These are phyloP conservation scores for Dicrostonyx torquatus DNA, from an alignment of 2,797 vertebrate species.

Conservation along the genomic window DNA sequence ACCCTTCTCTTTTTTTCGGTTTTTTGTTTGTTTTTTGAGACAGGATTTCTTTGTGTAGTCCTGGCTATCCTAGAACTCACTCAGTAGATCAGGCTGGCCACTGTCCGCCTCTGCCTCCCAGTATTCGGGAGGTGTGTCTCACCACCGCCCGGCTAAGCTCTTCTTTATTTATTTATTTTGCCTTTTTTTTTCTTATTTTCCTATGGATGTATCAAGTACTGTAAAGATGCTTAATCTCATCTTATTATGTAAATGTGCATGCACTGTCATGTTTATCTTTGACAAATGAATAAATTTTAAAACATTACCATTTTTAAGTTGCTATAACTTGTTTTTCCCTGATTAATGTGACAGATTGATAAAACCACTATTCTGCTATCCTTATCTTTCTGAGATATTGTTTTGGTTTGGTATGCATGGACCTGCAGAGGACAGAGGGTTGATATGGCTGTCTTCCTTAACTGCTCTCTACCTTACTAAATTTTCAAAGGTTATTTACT, in stretches of 20 bases:
- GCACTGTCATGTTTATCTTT: background rate
- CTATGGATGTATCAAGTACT: background rate
- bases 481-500: background rate
- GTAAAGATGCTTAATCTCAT: background rate
- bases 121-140: too few relatives aligned
- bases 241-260: conserved; percentile 31
- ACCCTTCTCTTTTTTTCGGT: background rate
- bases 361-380: background rate
- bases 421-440: background rate
- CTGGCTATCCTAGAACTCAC: background rate
- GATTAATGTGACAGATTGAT: background rate
- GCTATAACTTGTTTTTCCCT: background rate
- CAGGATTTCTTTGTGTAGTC: background rate
- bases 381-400: background rate
- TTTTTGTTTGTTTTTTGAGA: background rate
- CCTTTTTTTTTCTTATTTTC: background rate
- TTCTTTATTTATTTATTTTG: background rate
- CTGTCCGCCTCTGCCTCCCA: too few relatives aligned
- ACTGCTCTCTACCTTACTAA: background rate
- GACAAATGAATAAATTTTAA: conserved; percentile 16
- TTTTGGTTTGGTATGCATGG: background rate
- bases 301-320: conserved; percentile 18
- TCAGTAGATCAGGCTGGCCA: background rate
- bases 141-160: too few relatives aligned
- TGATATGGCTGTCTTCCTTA: background rate